Evolutionary conservation across 2,888 invertebrate species (phyloP), one percentile per base, ranked within the genome.

Genomic region (Xestia rhomboidea): DNA sequence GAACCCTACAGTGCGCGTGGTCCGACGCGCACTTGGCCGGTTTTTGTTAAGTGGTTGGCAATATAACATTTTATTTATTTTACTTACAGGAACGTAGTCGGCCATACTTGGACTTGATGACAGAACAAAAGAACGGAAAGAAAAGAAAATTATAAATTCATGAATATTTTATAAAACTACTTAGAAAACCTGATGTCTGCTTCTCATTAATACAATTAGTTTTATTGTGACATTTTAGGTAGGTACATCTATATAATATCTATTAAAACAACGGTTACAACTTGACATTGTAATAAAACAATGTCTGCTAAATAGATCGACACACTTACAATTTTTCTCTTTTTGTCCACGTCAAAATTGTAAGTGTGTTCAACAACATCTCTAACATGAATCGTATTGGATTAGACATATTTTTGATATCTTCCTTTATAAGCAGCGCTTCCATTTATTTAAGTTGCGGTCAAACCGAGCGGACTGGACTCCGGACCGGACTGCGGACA

Each of bases 271-370:
- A 15, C 5, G 13, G 11, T 15, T 34, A 54, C 24, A 34, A 13
- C 46, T 69, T 72, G 72, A 54, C 83, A 72, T 62, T 77, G 68
- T 41, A 76, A 68, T 30, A 51, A 30, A 54, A 46, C 38, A 76
- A 70, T n/a, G n/a, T n/a, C n/a, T n/a, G n/a, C n/a, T n/a, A n/a
- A n/a, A n/a, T n/a, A n/a, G n/a, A n/a, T n/a, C n/a, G n/a, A n/a
- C n/a, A n/a, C n/a, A n/a, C n/a, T n/a, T n/a, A n/a, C n/a, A n/a
- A n/a, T n/a, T n/a, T n/a, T n/a, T n/a, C n/a, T n/a, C n/a, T n/a
- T n/a, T n/a, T n/a, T n/a, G n/a, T n/a, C n/a, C n/a, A n/a, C n/a
- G n/a, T n/a, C n/a, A n/a, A n/a, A n/a, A n/a, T n/a, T n/a, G n/a
- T n/a, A n/a, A n/a, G n/a, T n/a, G n/a, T n/a, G n/a, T n/a, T n/a